These are phyloP conservation scores for Brachypteracias leptosomus DNA, from an alignment of 2,113 vertebrate genomes.

Conservation along the genomic window DNA sequence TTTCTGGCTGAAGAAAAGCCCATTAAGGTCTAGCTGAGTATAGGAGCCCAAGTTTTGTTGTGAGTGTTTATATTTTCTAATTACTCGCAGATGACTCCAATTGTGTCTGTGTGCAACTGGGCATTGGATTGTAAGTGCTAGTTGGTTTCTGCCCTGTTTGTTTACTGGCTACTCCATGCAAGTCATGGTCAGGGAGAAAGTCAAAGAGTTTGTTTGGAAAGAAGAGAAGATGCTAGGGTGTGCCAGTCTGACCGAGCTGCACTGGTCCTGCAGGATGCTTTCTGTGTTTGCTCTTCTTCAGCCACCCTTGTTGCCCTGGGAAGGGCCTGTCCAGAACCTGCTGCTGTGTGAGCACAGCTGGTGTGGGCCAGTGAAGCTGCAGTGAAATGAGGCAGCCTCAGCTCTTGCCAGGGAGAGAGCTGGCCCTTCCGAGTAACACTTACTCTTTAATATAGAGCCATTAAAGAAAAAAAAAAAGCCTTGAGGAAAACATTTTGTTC, in stretches of 20 bases:
- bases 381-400: not conserved
- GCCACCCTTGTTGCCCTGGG: not conserved
- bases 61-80: constrained; percentile 53
- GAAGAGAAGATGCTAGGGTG: not conserved
- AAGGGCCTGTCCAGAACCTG: not conserved
- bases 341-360: not conserved
- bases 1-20: constrained; percentile 61
- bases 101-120: not conserved
- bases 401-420: not conserved
- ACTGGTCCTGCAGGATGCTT: not conserved
- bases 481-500: not conserved
- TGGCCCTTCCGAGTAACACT: not conserved
- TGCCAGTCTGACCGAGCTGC: not conserved
- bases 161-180: constrained; percentile 24
- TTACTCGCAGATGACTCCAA: constrained; percentile 48
- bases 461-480: not conserved
- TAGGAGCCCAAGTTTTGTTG: constrained; percentile 22
- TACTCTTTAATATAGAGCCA: not conserved
- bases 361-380: not conserved
- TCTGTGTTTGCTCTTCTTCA: not conserved
- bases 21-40: constrained; percentile 58
- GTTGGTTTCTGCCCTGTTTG: not conserved
- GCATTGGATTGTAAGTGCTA: not conserved
- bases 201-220: not conserved
- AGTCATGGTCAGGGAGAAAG: not conserved